These are phyloP conservation scores for Sceliomorpha sp. DNA, from an alignment of 2,888 invertebrate species.

Conservation along the genomic window DNA sequence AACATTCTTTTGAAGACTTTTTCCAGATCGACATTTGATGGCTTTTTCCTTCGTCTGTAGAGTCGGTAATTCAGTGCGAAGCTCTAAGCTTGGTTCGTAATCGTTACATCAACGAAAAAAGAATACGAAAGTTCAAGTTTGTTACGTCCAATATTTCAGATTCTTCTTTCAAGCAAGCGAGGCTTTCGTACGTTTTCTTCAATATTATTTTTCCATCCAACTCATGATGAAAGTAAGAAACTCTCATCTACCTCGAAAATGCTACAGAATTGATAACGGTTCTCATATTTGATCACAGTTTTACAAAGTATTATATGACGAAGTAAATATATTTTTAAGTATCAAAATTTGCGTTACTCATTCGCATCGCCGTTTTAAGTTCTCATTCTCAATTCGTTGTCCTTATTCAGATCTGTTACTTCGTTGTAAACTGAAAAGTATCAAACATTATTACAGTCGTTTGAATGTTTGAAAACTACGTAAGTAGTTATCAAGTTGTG, in stretches of 20 bases:
- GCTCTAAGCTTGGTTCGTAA: slow-evolving; percentile 3
- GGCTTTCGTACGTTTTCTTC: slow-evolving; percentile 15
- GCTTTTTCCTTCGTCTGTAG: too few species aligned
- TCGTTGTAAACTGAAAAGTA: too few species aligned
- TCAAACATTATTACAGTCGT: too few species aligned
- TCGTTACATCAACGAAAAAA: slow-evolving; percentile 13
- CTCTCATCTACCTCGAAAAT: slow-evolving; percentile 2
- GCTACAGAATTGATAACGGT: slow-evolving; percentile 12
- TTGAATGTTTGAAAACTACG: too few species aligned
- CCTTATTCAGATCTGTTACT: too few species aligned
- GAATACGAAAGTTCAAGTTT: slow-evolving; percentile 13
- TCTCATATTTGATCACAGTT: slow-evolving; percentile 7
- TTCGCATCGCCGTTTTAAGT: too few species aligned
- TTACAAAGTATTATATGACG: slow-evolving; percentile 3
- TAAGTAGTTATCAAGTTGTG: too few species aligned
- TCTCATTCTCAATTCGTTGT: too few species aligned
- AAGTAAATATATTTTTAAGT: slow-evolving; percentile 10
- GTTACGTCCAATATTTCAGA: slow-evolving; percentile 7
- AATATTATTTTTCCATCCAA: slow-evolving; percentile 19
- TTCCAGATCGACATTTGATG: background rate
- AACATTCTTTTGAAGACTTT: too few species aligned
- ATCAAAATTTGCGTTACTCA: background rate
- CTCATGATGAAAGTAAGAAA: slow-evolving; percentile 18
- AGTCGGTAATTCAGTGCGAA: slow-evolving; percentile 1
- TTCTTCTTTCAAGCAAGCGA: slow-evolving; percentile 9